Percentiles rank a stretch among this genome's conserved stretches.
Evolutionary conservation across 2,888 invertebrate species (phyloP).

Genomic region (Cordilura impudica): DNA sequence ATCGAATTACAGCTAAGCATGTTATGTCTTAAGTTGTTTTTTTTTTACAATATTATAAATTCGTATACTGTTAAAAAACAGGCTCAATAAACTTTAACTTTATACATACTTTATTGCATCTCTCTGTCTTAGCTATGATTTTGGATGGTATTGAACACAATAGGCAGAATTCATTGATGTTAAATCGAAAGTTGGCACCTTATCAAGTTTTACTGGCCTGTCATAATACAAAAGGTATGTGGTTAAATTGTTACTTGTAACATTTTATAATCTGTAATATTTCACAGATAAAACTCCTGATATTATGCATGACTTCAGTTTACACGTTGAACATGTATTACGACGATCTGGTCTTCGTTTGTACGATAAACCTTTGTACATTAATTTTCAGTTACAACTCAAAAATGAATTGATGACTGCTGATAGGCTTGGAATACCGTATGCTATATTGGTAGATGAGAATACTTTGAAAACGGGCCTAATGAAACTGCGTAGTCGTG

Average conservation of each 20-base stretch:
- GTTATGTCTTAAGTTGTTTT: too few relatives aligned
- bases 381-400: conserved; percentile 65
- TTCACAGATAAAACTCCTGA: conserved; percentile 62
- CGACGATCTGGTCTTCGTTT: conserved; percentile 77
- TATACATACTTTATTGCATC: too few relatives aligned
- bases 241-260: conserved; percentile 62
- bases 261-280: background rate
- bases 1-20: too few relatives aligned
- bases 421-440: conserved; percentile 83
- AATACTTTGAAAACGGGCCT: conserved; percentile 85
- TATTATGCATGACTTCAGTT: conserved; percentile 80
- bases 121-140: conserved; percentile 70
- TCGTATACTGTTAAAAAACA: too few relatives aligned
- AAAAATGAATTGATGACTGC: conserved; percentile 27
- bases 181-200: conserved; percentile 86
- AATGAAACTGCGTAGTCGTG: conserved; percentile 82
- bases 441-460: conserved; percentile 84
- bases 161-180: conserved; percentile 72
- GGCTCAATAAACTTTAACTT: too few relatives aligned
- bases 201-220: conserved; percentile 85
- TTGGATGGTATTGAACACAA: conserved; percentile 80
- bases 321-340: conserved; percentile 80
- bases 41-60: too few relatives aligned
- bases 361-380: conserved; percentile 67
- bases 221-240: conserved; percentile 73